Base-by-base conservation (phyloP, 2,797 vertebrate species). In the Dicrostonyx torquatus region DNA sequence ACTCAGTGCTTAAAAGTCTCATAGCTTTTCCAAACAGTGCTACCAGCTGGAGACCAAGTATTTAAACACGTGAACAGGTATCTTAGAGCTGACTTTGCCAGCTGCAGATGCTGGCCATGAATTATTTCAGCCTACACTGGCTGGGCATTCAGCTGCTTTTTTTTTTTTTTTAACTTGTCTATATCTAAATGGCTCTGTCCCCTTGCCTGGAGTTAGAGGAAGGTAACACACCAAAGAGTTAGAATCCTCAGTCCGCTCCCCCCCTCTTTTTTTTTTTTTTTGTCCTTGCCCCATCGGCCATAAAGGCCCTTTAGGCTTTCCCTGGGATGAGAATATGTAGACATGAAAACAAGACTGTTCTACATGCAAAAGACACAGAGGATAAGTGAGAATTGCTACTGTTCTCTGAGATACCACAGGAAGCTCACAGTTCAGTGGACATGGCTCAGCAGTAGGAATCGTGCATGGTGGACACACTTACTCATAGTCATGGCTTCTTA, bases 241-340 rank as follows among this genome's bases (percentile, higher is more conserved):
- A 73, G 20, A 68, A 43, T 37, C 18, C 10, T n/a, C 64, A 37
- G 1, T 31, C n/a, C n/a, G n/a, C n/a, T n/a, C n/a, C n/a, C n/a
- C n/a, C n/a, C n/a, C n/a, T n/a, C n/a, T n/a, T 58, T 50, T 3
- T 12, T 37, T 48, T 43, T 78, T 2, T 78, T 26, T 85, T 68
- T 31, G 22, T 48, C 14, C 31, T 88, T 20, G 13, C 29, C 11
- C 1, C 72, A 1, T 18, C 29, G 15, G 73, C 58, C 7, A 0
- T 1, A 79, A 85, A 91, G 89, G 22, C 86, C 45, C n/a, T 31
- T 66, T 60, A 1, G 79, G 15, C 89, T 89, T 86, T 40, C 8
- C 1, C 4, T 29, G 14, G 2, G 18, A 22, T 1, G 2, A n/a
- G 37, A 14, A 0, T 2, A 2, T 7, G 18, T 24, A 50, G n/a